These are phyloP conservation scores for Drosophila rufa DNA, from an alignment of 1,140 invertebrate species.

Conservation along the genomic window DNA sequence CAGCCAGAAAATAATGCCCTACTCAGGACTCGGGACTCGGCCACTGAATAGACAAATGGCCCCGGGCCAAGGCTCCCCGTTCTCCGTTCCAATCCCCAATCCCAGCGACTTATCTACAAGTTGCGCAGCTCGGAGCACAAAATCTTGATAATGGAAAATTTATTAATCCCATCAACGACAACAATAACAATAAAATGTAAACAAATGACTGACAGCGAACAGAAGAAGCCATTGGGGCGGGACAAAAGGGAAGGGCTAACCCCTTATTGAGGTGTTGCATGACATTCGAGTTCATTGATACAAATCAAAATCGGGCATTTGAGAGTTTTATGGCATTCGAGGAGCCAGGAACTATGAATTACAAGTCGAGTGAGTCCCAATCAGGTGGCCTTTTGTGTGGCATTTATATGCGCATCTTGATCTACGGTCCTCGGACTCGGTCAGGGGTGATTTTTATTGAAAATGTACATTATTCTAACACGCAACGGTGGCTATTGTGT, in stretches of 20 bases:
- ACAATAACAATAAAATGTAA: constrained; percentile 84
- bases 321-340: constrained; percentile 60
- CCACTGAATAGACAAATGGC: constrained; percentile 71
- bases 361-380: constrained; percentile 60
- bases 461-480: constrained; percentile 59
- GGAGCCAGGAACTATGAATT: constrained; percentile 74
- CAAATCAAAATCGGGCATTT: constrained; percentile 75
- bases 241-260: constrained; percentile 22
- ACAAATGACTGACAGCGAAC: constrained; percentile 71
- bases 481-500: constrained; percentile 70
- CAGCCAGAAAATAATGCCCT: constrained; percentile 79
- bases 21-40: constrained; percentile 3
- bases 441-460: constrained; percentile 56
- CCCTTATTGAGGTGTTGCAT: constrained; percentile 70
- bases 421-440: constrained; percentile 12
- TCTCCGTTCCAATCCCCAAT: neutral
- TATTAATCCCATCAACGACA: constrained; percentile 83
- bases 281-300: constrained; percentile 69
- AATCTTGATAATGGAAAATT: constrained; percentile 82
- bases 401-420: constrained; percentile 18
- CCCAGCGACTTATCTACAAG: constrained; percentile 53
- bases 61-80: constrained; percentile 8
- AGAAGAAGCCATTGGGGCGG: constrained; percentile 17
- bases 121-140: constrained; percentile 52
- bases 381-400: constrained; percentile 43